Percentiles rank a stretch among this genome's conserved stretches.
These are phyloP conservation scores for Psilopsiagon aymara DNA, from an alignment of 2,113 vertebrate species.

Conservation along the genomic window DNA sequence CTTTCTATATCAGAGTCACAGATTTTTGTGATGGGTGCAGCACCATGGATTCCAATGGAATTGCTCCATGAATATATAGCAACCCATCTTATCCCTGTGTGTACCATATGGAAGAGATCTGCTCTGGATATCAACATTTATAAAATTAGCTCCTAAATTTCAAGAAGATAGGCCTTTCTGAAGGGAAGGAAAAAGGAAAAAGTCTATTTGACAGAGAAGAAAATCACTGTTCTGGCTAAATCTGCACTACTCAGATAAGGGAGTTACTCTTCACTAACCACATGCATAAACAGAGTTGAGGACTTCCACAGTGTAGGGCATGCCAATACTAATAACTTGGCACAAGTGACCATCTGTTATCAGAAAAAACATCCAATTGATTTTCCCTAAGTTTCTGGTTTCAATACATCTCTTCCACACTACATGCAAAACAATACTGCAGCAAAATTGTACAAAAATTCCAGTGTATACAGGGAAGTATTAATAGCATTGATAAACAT, in stretches of 20 bases:
- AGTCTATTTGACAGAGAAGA: background rate
- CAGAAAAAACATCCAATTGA: background rate
- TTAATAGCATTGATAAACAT: background rate
- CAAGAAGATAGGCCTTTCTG: background rate
- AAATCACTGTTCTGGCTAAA: background rate
- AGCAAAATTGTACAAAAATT: background rate
- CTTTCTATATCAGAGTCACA: background rate
- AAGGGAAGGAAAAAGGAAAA: background rate
- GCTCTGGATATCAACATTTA: background rate
- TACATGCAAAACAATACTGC: background rate
- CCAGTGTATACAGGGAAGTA: background rate
- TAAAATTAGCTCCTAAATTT: background rate
- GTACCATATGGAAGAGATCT: rapidly evolving
- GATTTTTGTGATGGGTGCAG: background rate
- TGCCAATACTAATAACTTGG: constrained; percentile 7
- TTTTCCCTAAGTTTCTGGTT: background rate
- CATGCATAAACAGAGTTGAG: background rate
- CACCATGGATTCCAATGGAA: background rate
- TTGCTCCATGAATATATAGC: rapidly evolving
- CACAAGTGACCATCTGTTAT: background rate
- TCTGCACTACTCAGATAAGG: constrained; percentile 44
- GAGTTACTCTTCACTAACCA: background rate
- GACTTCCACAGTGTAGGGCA: background rate
- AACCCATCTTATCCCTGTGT: background rate
- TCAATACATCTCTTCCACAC: background rate